Conservation (phyloP, 2,113 vertebrate genomes). For the Triplophysa siluroides region DNA sequence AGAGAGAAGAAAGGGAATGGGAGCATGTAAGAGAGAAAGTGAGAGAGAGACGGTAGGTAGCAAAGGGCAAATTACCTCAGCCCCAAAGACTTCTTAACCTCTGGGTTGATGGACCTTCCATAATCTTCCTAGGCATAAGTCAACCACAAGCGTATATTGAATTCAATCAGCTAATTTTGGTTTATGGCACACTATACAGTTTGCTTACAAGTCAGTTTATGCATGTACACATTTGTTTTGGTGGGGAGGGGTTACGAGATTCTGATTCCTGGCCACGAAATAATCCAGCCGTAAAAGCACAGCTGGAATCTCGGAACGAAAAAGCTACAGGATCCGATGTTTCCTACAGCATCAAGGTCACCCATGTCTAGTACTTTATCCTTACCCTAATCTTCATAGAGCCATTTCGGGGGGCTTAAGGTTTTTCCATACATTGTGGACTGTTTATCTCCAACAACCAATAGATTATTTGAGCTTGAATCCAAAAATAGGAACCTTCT, state of each 20-base stretch:
- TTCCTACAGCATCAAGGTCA: constrained; percentile 34
- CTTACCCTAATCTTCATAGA: constrained; percentile 20
- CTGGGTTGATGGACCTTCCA: constrained; percentile 92
- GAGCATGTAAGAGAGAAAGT: constrained; percentile 71
- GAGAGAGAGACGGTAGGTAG: constrained; percentile 79
- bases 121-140: constrained; percentile 94
- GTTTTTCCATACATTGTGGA: constrained; percentile 28
- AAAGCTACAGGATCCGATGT: constrained; percentile 34
- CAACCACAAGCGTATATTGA: constrained; percentile 94
- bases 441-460: not conserved
- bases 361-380: constrained; percentile 19
- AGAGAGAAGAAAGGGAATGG: constrained; percentile 78
- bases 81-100: constrained; percentile 96
- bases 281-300: constrained; percentile 66
- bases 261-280: not conserved
- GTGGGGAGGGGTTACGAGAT: not conserved
- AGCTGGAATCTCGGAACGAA: constrained; percentile 75
- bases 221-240: not conserved
- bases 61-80: constrained; percentile 84
- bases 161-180: constrained; percentile 87
- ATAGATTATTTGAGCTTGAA: constrained; percentile 15
- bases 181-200: not conserved
- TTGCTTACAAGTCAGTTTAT: not conserved
- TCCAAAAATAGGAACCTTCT: not conserved
- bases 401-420: constrained; percentile 30